Conservation (phyloP, 2,888 invertebrate species). For the Nesidiocoris tenuis region DNA sequence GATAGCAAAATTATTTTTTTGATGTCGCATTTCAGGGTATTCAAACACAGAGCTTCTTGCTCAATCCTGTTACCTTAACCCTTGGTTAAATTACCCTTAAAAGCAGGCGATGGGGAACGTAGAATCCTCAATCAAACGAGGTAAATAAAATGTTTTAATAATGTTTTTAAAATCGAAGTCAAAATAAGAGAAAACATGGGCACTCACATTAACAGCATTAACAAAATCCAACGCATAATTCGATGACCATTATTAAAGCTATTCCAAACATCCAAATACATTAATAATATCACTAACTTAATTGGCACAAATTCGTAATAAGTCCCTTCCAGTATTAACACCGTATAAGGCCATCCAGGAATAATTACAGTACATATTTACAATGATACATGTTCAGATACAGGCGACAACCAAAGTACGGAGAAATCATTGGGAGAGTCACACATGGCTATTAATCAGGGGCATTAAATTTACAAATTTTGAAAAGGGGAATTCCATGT, state of each 20-base stretch:
- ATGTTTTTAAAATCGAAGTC: constrained; percentile 6
- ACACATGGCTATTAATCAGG: too few species aligned
- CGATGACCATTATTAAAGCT: constrained; percentile 30
- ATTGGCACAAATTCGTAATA: constrained; percentile 29
- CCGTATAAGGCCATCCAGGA: not conserved
- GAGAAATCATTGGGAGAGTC: constrained; percentile 1
- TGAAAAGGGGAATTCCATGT: too few species aligned
- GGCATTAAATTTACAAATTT: too few species aligned
- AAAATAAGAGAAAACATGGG: constrained; percentile 14
- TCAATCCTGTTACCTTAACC: too few species aligned
- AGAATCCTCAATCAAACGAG: not conserved
- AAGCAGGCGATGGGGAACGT: too few species aligned
- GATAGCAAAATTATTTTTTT: too few species aligned
- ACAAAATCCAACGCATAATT: constrained; percentile 20
- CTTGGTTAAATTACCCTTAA: too few species aligned
- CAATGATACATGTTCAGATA: constrained; percentile 8
- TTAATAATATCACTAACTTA: constrained; percentile 17
- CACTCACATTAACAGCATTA: constrained; percentile 20
- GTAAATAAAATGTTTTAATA: constrained; percentile 30
- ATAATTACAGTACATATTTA: constrained; percentile 13
- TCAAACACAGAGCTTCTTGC: too few species aligned
- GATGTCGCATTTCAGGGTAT: too few species aligned
- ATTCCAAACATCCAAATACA: constrained; percentile 21
- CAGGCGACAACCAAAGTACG: too few species aligned
- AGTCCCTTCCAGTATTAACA: not conserved